Base-by-base conservation (phyloP, 2,113 vertebrate species). In the Periophthalmus modestus region DNA sequence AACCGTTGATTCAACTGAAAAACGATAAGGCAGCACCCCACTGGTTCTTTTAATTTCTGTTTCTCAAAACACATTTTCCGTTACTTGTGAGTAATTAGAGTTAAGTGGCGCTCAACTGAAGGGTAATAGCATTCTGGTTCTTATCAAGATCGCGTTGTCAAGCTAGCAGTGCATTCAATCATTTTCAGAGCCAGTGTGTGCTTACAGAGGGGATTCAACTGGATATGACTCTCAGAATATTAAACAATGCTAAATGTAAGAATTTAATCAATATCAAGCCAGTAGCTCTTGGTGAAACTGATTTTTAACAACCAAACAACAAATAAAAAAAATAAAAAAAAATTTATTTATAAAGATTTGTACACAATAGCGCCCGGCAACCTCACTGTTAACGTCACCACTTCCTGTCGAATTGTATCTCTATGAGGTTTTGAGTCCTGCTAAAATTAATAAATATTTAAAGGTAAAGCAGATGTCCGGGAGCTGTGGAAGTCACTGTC, bases 81-180 rank as follows among this genome's bases (percentile, higher is more conserved):
- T 75, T 71, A 65, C 39, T 48, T 47, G 68, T 14, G 21, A 77
- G 63, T 82, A 11, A 87, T 89, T 73, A 78, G 21, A 77, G 9
- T 7, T 0, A 1, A 36, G 48, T 19, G n/a, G 68, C 46, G 13
- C 70, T 77, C 48, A 72, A 48, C 36, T 65, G 19, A 63, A 81
- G 66, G 58, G 24, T 74, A 82, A 77, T 85, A 69, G 50, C 73
- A 73, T 21, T 46, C 54, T 59, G 36, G 72, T 62, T 74, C 71
- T 82, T 47, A 74, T 79, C 47, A 59, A 43, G 71, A 48, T 76
- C 74, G 69, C 71, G 69, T 75, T 78, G 73, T 77, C 61, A 71
- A 50, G 72, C 14, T 5, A 18, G 62, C 62, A 73, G 80, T 73
- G 68, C 24, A 78, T 77, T 85, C 75, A 73, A 72, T 66, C 65